Conservation (phyloP, 2,888 invertebrate species). For the Lordiphosa andalusiaca region DNA sequence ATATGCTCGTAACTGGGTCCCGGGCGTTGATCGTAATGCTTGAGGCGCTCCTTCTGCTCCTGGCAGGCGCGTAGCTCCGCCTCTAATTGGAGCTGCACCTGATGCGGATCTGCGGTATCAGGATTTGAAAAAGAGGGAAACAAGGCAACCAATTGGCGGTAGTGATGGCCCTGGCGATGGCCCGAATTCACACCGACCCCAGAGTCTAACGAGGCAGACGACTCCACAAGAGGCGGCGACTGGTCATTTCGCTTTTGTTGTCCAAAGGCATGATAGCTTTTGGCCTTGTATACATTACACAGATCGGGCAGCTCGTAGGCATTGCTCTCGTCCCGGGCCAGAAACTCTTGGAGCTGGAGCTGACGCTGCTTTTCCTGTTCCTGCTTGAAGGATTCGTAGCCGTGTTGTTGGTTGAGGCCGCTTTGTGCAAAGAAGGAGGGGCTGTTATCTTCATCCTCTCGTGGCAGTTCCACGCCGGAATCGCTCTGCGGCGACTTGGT, state of each 20-base stretch:
- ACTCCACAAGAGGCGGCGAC: not conserved
- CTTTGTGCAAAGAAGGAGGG: no score
- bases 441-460: not conserved
- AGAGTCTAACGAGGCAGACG: no score
- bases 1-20: slow-evolving; percentile 4
- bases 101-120: not conserved
- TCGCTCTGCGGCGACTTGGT: slow-evolving; percentile 10
- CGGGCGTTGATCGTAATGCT: not conserved
- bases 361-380: slow-evolving; percentile 35
- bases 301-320: slow-evolving; percentile 47
- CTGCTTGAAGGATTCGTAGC: not conserved
- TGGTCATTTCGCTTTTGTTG: not conserved
- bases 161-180: not conserved
- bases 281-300: slow-evolving; percentile 35
- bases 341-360: slow-evolving; percentile 46
- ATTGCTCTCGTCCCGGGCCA: slow-evolving; percentile 47
- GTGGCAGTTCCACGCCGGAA: slow-evolving; percentile 3
- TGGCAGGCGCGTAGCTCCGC: slow-evolving; percentile 2
- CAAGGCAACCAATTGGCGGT: not conserved
- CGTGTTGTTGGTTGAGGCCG: not conserved
- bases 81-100: not conserved
- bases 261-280: slow-evolving; percentile 17
- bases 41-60: not conserved
- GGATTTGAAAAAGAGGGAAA: not conserved
- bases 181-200: no score